phyloP scores from a whole-genome alignment of 2,888 invertebrate species.

The Drosophila peninsularis region DNA sequence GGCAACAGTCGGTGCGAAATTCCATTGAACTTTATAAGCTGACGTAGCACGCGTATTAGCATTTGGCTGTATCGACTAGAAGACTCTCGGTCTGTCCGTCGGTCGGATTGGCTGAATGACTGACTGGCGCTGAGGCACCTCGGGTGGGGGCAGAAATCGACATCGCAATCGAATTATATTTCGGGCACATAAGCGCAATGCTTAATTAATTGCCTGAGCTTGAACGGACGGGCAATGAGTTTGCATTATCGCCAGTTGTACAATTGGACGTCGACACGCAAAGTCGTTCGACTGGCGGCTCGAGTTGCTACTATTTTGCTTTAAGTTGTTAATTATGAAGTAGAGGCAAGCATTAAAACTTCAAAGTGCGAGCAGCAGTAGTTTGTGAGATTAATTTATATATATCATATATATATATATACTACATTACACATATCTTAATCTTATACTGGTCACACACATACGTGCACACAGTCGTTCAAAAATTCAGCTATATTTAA shows the following conservation, averaged over 20 bases:
- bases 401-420: background rate
- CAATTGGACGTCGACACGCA: constrained; percentile 71
- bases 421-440: constrained; percentile 1
- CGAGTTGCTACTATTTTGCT: constrained; percentile 3
- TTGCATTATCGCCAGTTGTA: constrained; percentile 71
- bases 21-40: constrained; percentile 66
- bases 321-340: constrained; percentile 44
- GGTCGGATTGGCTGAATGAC: constrained; percentile 4
- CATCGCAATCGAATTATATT: constrained; percentile 63
- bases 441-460: constrained; percentile 5
- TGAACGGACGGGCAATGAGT: constrained; percentile 66
- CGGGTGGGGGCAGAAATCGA: constrained; percentile 28
- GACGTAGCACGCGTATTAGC: constrained; percentile 55
- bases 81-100: constrained; percentile 4
- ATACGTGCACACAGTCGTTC: constrained; percentile 32
- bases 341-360: constrained; percentile 19
- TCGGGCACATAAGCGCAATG: constrained; percentile 52
- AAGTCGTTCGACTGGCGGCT: constrained; percentile 42
- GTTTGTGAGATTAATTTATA: constrained; percentile 5
- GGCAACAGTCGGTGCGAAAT: constrained; percentile 34
- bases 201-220: constrained; percentile 68
- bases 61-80: constrained; percentile 22
- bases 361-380: constrained; percentile 35
- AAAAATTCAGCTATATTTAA: constrained; percentile 61
- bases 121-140: background rate